Base-by-base conservation (phyloP, 92 coral and sea anemone species). In the Palythoa caribaeorum region DNA sequence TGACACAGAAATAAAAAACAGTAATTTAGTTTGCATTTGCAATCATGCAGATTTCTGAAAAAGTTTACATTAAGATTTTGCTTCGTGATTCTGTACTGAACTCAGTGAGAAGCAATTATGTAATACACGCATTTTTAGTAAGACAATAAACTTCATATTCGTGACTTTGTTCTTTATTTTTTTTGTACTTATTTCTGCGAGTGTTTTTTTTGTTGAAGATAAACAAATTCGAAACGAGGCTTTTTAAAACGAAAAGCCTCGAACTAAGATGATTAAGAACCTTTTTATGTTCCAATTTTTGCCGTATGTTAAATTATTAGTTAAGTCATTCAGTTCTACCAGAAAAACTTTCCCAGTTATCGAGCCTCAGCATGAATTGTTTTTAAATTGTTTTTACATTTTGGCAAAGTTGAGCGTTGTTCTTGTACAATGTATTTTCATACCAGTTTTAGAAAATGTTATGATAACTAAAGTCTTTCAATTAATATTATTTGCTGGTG, bases 31-130 rank as follows among this genome's bases (percentile, higher is more conserved):
- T 53, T 78, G 50, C 7, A 38, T 35, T 10, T 28, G 80, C 38
- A 76, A 76, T 17, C 80, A 20, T 52, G 50, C 6, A 0, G 6
- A 44, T 5, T 76, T 76, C 53, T n/a, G 50, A 17, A 48, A 76
- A 48, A 19, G 62, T 76, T 76, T 76, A 48, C 51, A 51, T 76
- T 76, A 48, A 76, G 50, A 20, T 76, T 12, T 48, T 52, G 80
- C 5, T 40, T 28, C 1, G 47, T 35, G 44, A 11, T 76, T 50
- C 80, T 36, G 80, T 21, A 52, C 44, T 52, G 60, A 12, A 28
- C 1, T 76, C 8, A 76, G 50, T 44, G 55, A 78, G 69, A 78
- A 78, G 69, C 71, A 78, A 55, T 78, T 78, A 55, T 9, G 69
- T 78, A 15, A 78, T 57, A 54, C 28, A 28, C 28, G 28, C 28